Conservation (phyloP, 1,140 invertebrate species). For the Planococcus citri region DNA sequence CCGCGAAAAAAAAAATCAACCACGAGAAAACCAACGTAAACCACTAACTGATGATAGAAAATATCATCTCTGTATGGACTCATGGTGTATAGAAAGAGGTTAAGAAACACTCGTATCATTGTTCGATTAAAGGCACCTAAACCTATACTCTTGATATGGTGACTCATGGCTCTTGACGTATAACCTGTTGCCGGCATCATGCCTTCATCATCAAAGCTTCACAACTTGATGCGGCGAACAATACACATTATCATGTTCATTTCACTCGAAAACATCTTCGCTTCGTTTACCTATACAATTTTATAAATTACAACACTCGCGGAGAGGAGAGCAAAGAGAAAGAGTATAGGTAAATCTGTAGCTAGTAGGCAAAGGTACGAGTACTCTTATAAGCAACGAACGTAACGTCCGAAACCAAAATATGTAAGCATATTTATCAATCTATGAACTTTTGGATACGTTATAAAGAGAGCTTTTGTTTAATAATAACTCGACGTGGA, state of each 20-base stretch:
- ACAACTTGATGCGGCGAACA: background rate
- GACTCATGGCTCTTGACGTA: conserved; percentile 1
- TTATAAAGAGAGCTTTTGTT: background rate
- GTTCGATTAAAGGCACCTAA: too few relatives aligned
- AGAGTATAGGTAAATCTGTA: too few relatives aligned
- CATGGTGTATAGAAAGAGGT: too few relatives aligned
- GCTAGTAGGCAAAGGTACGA: too few relatives aligned
- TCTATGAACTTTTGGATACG: background rate
- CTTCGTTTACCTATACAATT: background rate
- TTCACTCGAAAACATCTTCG: background rate
- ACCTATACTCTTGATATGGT: background rate
- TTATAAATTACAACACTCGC: background rate
- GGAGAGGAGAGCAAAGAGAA: too few relatives aligned
- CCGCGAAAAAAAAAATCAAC: too few relatives aligned
- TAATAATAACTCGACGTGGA: background rate
- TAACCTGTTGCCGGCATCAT: conserved; percentile 5
- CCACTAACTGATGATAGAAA: too few relatives aligned
- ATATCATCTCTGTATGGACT: too few relatives aligned
- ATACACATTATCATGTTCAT: conserved; percentile 4
- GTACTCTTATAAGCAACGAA: background rate
- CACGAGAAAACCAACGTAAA: too few relatives aligned
- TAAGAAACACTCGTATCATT: too few relatives aligned
- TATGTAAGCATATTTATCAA: conserved; percentile 8
- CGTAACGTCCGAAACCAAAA: background rate
- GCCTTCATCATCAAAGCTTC: background rate